Conservation (phyloP, 2,888 invertebrate species). For the Hirtodrosophila alboralis region DNA sequence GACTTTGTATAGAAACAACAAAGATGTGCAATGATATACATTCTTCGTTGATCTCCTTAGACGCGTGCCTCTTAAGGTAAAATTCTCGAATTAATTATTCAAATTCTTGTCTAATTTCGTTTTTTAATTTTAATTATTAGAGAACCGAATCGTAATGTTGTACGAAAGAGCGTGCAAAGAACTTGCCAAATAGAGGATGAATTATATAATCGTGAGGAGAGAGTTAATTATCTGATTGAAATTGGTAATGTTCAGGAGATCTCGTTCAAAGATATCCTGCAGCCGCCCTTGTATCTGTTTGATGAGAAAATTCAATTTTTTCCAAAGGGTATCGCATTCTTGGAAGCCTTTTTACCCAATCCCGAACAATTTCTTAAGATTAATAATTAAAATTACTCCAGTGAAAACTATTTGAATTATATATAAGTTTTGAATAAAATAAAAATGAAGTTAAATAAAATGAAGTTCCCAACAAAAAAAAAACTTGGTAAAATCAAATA, state of each 20-base stretch:
- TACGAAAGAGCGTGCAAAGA: constrained; percentile 57
- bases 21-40: constrained; percentile 45
- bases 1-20: constrained; percentile 38
- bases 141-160: constrained; percentile 51
- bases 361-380: constrained; percentile 60
- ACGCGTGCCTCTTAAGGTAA: constrained; percentile 63
- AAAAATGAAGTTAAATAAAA: no score
- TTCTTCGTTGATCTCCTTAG: constrained; percentile 32
- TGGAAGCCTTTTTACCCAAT: constrained; percentile 61
- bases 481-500: no score
- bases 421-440: no score
- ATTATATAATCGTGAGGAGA: constrained; percentile 35
- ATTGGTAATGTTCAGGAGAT: constrained; percentile 64
- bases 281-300: constrained; percentile 69
- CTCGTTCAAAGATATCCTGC: constrained; percentile 66
- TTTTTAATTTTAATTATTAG: no score
- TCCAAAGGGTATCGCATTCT: constrained; percentile 72
- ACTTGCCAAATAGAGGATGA: constrained; percentile 20
- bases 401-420: no score
- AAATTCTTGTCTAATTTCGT: neutral
- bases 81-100: neutral
- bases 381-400: constrained; percentile 6
- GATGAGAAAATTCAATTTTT: constrained; percentile 69
- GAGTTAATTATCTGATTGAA: constrained; percentile 57
- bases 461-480: no score